Base-by-base conservation (phyloP, 2,797 vertebrate species). In the Podarcis lilfordi region DNA sequence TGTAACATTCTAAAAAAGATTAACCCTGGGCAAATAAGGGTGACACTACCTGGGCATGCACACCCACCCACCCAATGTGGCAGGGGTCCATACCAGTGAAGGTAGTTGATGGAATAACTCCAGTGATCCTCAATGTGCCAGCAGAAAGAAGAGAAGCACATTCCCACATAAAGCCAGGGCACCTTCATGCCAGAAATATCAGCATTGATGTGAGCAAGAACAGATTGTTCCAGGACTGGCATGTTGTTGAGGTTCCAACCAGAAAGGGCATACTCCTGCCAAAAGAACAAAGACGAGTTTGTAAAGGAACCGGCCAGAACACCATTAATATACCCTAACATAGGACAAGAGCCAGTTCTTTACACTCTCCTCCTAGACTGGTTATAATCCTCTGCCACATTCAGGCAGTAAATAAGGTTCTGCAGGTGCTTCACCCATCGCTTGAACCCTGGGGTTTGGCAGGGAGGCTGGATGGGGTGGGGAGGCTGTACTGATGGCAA, bases 171-270 rank as follows among this genome's bases (percentile, higher is more conserved):
- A 0, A 99, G 98, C 99, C 99, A 99, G 61, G 99, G 99, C 71
- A 99, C 98, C 96, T 99, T 99, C 99, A 99, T 99, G 69, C 99
- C 99, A n/a, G 99, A 99, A 96, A 99, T 99, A 95, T 99, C 99
- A 72, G 98, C 99, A 2, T 99, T 99, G 95, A 99, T 99, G 95
- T 99, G 99, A 45, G 98, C 97, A 84, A 99, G 98, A 69, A 99
- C 99, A 0, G 99, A 99, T 90, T 99, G 99, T 86, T 99, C 99
- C 80, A 99, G 95, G 21, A 99, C 98, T 0, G 99, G 98, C 98
- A 99, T 98, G 95, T 99, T 99, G 96, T 99, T 99, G 95, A 99
- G 97, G 95, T 99, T 99, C 99, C 99, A 99, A 91, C 99, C 99
- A 8, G 98, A 99, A 94, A 98, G 98, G 0, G 98, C 98, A 75